A percentile compares a stretch with the other conserved stretches of the same genome.
phyloP scores from a whole-genome alignment of 2,888 invertebrate genomes.

The Eulithis prunata region DNA sequence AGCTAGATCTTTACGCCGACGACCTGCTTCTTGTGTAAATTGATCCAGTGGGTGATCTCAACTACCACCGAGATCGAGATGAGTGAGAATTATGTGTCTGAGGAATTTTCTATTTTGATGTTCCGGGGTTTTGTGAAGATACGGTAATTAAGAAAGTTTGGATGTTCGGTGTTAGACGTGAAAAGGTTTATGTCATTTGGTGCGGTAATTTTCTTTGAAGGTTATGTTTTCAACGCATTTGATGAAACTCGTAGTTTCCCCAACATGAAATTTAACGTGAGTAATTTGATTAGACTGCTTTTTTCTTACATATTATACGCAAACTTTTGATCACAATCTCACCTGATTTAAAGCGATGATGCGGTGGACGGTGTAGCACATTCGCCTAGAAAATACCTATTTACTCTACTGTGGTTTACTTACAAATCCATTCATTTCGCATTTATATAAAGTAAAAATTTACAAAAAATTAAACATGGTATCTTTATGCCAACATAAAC shows the following conservation, averaged over 20 bases:
- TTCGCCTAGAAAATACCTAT: too few species aligned
- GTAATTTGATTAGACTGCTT: too few species aligned
- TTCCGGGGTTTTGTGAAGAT: conserved; percentile 30
- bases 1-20: neutral
- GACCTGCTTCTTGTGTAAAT: conserved; percentile 9
- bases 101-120: conserved; percentile 40
- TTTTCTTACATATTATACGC: too few species aligned
- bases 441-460: too few species aligned
- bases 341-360: too few species aligned
- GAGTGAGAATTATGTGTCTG: conserved; percentile 67
- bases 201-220: conserved; percentile 18
- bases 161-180: conserved; percentile 19
- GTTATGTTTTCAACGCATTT: neutral
- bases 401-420: too few species aligned
- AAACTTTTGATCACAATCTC: too few species aligned
- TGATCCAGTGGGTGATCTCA: conserved; percentile 52
- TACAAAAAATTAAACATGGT: neutral
- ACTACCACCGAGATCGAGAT: conserved; percentile 59
- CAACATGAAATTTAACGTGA: too few species aligned
- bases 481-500: too few species aligned
- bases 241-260: neutral
- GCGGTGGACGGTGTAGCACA: too few species aligned
- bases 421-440: too few species aligned
- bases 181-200: conserved; percentile 26
- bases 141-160: conserved; percentile 37